These are phyloP conservation scores for Willowsia nigromaculata DNA, from an alignment of 2,888 invertebrate genomes.

Conservation along the genomic window DNA sequence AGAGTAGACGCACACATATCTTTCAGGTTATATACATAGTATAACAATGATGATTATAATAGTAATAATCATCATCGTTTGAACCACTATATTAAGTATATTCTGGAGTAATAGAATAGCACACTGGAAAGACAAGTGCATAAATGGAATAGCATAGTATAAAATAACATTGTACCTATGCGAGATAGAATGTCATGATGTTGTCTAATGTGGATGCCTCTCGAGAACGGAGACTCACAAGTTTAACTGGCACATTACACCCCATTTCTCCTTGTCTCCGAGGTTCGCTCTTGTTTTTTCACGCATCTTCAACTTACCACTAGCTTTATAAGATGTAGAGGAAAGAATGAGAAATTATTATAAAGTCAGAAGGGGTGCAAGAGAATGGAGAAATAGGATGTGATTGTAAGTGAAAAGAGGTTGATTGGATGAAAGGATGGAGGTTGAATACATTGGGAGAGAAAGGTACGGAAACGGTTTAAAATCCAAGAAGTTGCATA, in stretches of 20 bases:
- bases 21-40: background rate
- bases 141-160: background rate
- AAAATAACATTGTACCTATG: background rate
- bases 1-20: background rate
- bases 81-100: background rate
- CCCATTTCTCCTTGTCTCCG: slow-evolving; percentile 46
- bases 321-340: background rate
- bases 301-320: background rate
- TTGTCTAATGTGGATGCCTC: background rate
- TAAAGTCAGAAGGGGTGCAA: slow-evolving; percentile 19
- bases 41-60: background rate
- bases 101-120: background rate
- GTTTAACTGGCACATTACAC: slow-evolving; percentile 29
- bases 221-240: background rate
- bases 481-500: slow-evolving; percentile 1
- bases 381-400: background rate
- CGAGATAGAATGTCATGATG: background rate
- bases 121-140: background rate
- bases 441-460: background rate
- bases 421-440: slow-evolving; percentile 44
- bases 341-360: slow-evolving; percentile 41
- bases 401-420: slow-evolving; percentile 29
- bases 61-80: background rate
- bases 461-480: background rate
- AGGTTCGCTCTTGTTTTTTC: background rate